Conservation (phyloP, 2,888 invertebrate genomes). For the Aquatica leii region DNA sequence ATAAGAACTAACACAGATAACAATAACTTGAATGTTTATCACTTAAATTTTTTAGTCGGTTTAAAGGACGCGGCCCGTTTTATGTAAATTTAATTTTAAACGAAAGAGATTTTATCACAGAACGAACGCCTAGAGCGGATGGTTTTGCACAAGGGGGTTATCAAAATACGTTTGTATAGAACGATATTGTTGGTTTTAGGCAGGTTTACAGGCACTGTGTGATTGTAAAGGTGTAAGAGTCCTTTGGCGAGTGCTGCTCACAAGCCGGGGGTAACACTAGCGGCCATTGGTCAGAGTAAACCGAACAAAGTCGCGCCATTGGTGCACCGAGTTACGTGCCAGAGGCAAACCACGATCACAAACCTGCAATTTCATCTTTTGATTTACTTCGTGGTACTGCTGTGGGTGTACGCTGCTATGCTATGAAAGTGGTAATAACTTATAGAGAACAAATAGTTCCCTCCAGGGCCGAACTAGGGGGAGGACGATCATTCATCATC, state of each 20-base stretch:
- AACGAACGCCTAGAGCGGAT: slow-evolving; percentile 28
- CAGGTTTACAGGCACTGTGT: slow-evolving; percentile 57
- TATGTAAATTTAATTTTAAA: slow-evolving; percentile 10
- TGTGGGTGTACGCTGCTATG: slow-evolving; percentile 45
- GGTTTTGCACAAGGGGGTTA: slow-evolving; percentile 24
- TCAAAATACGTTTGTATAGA: slow-evolving; percentile 36
- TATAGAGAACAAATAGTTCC: slow-evolving; percentile 47
- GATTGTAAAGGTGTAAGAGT: slow-evolving; percentile 50
- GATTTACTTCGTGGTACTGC: slow-evolving; percentile 55
- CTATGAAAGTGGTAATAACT: slow-evolving; percentile 43
- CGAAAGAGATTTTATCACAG: slow-evolving; percentile 32
- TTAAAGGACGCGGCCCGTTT: not conserved
- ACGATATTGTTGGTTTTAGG: slow-evolving; percentile 50
- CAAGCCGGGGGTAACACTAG: slow-evolving; percentile 58
- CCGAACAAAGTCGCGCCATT: slow-evolving; percentile 56
- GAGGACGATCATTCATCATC: slow-evolving; percentile 45
- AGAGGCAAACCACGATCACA: slow-evolving; percentile 56
- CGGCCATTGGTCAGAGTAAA: slow-evolving; percentile 60
- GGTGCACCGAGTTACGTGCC: slow-evolving; percentile 59
- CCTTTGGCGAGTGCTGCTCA: slow-evolving; percentile 55
- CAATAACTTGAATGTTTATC: slow-evolving; percentile 19
- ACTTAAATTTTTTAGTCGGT: slow-evolving; percentile 5
- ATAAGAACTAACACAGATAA: slow-evolving; percentile 32
- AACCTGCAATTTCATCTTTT: slow-evolving; percentile 60
- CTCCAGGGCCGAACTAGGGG: slow-evolving; percentile 50